Evolutionary conservation across 2,888 invertebrate species (phyloP).

Genomic region (Dorcus parallelipipedus): DNA sequence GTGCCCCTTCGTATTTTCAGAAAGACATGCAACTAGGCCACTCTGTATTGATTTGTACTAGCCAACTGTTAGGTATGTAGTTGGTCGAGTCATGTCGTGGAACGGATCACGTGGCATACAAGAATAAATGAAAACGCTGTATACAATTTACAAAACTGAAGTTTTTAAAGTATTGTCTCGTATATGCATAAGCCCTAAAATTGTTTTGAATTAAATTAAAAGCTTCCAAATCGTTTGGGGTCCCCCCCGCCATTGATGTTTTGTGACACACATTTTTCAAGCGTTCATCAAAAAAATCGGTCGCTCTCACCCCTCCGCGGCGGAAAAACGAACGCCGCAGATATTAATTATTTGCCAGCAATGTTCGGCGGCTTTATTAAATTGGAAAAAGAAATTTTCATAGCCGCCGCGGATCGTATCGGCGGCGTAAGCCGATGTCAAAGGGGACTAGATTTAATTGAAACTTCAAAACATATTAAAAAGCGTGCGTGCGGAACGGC

Average conservation of each 20-base stretch:
- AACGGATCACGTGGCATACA: too few species aligned
- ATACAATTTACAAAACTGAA: too few species aligned
- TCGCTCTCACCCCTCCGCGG: too few species aligned
- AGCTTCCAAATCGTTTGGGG: not conserved
- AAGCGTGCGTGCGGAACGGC: not conserved
- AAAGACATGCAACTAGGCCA: too few species aligned
- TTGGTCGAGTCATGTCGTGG: too few species aligned
- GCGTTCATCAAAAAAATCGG: not conserved
- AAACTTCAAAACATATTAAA: conserved; percentile 44
- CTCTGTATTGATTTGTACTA: too few species aligned
- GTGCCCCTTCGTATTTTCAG: too few species aligned
- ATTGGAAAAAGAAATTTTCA: conserved; percentile 43
- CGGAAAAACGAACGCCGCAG: not conserved
- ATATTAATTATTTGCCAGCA: conserved; percentile 2
- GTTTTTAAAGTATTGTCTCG: too few species aligned
- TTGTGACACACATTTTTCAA: not conserved
- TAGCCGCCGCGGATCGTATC: conserved; percentile 37
- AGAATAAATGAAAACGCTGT: too few species aligned
- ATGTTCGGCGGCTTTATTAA: conserved; percentile 32
- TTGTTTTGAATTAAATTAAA: not conserved
- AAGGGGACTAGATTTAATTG: conserved; percentile 41
- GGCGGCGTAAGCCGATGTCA: conserved; percentile 38
- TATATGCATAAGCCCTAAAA: too few species aligned
- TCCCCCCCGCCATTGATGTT: not conserved
- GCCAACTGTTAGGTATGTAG: too few species aligned